Evolutionary conservation across 2,113 vertebrate genomes (phyloP), one percentile per base, ranked within the genome.

Genomic region (Onychostoma macrolepis): DNA sequence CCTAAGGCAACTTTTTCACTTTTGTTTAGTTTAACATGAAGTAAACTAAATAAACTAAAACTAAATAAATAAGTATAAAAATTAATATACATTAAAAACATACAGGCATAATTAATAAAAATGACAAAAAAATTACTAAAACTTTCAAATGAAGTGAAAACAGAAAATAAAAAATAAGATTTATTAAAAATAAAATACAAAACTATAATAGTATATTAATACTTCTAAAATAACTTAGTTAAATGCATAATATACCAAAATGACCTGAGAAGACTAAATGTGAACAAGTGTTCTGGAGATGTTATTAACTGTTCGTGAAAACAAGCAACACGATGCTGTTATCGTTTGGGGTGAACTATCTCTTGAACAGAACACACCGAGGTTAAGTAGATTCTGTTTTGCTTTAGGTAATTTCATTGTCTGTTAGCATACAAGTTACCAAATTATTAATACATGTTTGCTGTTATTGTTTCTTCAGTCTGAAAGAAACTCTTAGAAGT

Each of bases 401-500:
- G 48, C 28, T 56, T 77, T 24, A 58, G 56, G 2, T 10, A 9
- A 58, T 9, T 58, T 58, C 56, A 58, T 21, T 24, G 6, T 58
- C 45, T 8, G 12, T 17, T 50, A 33, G 65, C 65, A 77, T 53
- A 17, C 9, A 30, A 53, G 26, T 3, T 28, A 8, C 1, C 30
- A 69, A 36, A 76, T 48, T 48, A 33, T 53, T 21, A 33, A 30
- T 30, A 30, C 15, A 28, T 50, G 45, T 36, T 58, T 56, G 56
- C 24, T 80, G 36, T 26, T 80, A 38, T 26, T 24, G 30, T 80
- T 80, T 80, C 26, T 33, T 78, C 75, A 28, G 21, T 45, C 43
- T 53, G 50, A 58, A 58, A 80, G 53, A 15, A 79, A 21, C 28
- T 78, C 45, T 77, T 5, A 48, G 45, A 36, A 79, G 77, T 58